Evolutionary conservation across 1,140 invertebrate species (phyloP), one percentile per base, ranked within the genome.

Genomic region (Trichonephila clavipes): DNA sequence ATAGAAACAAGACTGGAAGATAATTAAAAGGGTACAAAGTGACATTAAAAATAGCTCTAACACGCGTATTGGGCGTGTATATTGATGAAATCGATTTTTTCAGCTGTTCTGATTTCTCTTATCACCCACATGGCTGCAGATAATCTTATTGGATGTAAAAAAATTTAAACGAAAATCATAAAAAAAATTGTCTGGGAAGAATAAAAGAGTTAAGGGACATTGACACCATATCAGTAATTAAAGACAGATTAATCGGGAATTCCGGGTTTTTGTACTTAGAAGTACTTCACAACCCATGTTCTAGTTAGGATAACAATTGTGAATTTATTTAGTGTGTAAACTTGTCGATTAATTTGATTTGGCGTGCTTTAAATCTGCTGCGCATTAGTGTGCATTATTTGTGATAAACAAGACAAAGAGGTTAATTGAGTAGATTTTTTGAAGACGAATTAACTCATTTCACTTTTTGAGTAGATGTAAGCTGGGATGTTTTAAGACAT

Each of bases 221-320:
- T 85, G 82, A 85, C 82, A 85, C 24, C n/a, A 24, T 85, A 85
- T 85, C 82, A 24, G 44, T 24, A 85, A 85, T 85, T 85, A 58
- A 58, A 58, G n/a, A 83, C 24, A n/a, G 81, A 59, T 24, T 59
- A 85, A 85, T 24, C 21, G 14, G 18, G 6, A 14, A 85, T 24
- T 85, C 82, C 82, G 82, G 82, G 82, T 85, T 85, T 85, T 85
- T 85, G 82, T 44, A 85, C 82, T 59, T n/a, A 21, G 1, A 14
- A 24, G 19, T 24, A 16, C 18, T 59, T 10, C 8, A 69, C 16
- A 77, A 77, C 24, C 14, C 24, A 4, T 18, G 34, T 16, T 77
- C 34, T 1, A 14, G 5, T 77, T 69, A 69, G 14, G 34, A 77
- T 34, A 77, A 77, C 28, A 77, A 77, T 77, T 18, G 72, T 0